Conservation (phyloP, 2,113 vertebrate genomes). For the Anser cygnoides region DNA sequence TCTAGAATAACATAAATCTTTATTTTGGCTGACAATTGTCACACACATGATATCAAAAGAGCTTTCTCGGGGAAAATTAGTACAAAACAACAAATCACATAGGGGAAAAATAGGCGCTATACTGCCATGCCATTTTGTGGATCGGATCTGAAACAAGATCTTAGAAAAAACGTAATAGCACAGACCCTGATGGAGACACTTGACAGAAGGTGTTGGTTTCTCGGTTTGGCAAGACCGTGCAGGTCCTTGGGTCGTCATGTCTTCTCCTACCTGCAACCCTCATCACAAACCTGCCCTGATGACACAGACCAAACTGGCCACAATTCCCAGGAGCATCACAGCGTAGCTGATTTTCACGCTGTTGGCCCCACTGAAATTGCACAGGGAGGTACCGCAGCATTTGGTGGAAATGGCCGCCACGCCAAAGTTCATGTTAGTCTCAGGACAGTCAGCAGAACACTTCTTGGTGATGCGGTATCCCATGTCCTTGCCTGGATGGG, state of each 20-base stretch:
- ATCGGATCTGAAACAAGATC: not conserved
- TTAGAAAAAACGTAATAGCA: not conserved
- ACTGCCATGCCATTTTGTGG: accelerated
- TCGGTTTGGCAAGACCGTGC: not conserved
- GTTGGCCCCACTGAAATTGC: conserved; percentile 63
- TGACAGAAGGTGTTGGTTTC: not conserved
- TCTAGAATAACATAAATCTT: conserved; percentile 50
- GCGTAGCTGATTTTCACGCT: conserved; percentile 14
- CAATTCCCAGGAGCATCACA: not conserved
- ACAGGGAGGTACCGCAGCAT: conserved; percentile 42
- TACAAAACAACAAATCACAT: conserved; percentile 36
- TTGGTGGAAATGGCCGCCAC: conserved; percentile 19
- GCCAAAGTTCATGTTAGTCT: not conserved
- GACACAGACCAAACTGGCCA: not conserved
- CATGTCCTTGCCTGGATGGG: not conserved
- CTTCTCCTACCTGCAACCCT: not conserved
- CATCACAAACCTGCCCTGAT: conserved; percentile 39
- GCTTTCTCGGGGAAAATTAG: not conserved
- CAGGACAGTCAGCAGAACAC: conserved; percentile 20
- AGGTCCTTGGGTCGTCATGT: not conserved
- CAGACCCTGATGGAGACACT: not conserved
- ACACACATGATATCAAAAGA: conserved; percentile 7
- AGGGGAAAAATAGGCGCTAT: not conserved
- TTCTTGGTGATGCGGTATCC: conserved; percentile 60
- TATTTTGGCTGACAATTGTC: conserved; percentile 7